Evolutionary conservation across 2,113 vertebrate genomes (phyloP).

Genomic region (Pedionomus torquatus): DNA sequence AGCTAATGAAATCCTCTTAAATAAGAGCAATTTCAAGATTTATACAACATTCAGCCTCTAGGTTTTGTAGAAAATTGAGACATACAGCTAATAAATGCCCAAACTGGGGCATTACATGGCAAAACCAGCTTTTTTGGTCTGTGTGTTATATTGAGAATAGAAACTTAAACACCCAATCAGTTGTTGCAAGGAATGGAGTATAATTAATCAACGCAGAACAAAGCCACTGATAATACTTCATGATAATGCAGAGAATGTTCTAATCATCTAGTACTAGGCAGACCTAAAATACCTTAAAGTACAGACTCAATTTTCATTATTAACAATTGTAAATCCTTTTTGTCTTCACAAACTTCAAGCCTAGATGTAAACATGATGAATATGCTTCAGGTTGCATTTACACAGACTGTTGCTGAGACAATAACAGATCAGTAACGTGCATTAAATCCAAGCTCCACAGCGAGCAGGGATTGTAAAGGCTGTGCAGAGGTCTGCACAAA

Average conservation of each 20-base stretch:
- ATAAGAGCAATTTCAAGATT: conserved; percentile 7
- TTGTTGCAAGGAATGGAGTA: not conserved
- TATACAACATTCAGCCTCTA: not conserved
- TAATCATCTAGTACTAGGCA: not conserved
- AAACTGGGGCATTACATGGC: not conserved
- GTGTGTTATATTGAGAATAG: not conserved
- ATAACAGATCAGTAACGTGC: not conserved
- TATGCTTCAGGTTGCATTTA: not conserved
- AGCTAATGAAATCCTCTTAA: conserved; percentile 28
- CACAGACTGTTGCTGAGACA: not conserved
- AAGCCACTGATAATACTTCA: not conserved
- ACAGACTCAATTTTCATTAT: not conserved
- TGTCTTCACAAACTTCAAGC: not conserved
- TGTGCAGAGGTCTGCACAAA: not conserved
- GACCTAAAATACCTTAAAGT: not conserved
- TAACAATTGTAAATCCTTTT: not conserved
- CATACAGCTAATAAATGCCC: not conserved
- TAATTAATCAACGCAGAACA: not conserved
- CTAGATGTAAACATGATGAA: not conserved
- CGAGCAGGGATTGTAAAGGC: not conserved
- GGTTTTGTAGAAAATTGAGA: not conserved
- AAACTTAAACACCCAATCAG: not conserved
- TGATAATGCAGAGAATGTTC: not conserved
- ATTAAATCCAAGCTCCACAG: not conserved
- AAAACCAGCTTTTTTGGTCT: not conserved